A percentile compares a stretch with the other conserved stretches of the same genome.
These are phyloP conservation scores for Ellobium chinense DNA, from an alignment of 2,888 invertebrate species.

Conservation along the genomic window DNA sequence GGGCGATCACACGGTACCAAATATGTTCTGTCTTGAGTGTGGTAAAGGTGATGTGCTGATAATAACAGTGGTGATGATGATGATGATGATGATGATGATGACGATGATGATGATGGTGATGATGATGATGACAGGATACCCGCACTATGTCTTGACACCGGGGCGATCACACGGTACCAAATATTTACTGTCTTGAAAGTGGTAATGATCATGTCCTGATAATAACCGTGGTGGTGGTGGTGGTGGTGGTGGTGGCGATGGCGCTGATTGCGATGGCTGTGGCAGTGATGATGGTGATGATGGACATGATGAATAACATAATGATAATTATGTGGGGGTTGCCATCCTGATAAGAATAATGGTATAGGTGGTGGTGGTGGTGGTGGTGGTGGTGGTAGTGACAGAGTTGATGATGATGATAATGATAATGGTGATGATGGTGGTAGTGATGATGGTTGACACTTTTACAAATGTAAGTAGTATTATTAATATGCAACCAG, in stretches of 20 bases:
- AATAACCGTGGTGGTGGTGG: no score
- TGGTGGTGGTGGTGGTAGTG: not conserved
- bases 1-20: no score
- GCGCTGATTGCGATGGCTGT: conserved; percentile 16
- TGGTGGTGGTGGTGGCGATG: no score
- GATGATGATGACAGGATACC: conserved; percentile 20
- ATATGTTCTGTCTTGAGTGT: no score
- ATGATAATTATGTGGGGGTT: not conserved
- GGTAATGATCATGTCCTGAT: no score
- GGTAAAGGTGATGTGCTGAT: no score
- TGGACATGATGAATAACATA: not conserved
- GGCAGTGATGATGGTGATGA: conserved; percentile 16
- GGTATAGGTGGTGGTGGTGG: not conserved
- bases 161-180: no score
- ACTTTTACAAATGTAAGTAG: not conserved
- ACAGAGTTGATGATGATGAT: not conserved
- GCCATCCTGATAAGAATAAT: not conserved
- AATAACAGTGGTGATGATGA: conserved; percentile 23
- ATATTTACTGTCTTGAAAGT: no score
- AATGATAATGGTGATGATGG: not conserved
- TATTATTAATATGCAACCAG: not conserved
- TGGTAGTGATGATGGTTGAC: not conserved
- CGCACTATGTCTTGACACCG: no score
- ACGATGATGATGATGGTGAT: not conserved
- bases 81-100: conserved; percentile 21